phyloP scores from a whole-genome alignment of 2,888 invertebrate genomes.

The Ypsolopha scabrella region DNA sequence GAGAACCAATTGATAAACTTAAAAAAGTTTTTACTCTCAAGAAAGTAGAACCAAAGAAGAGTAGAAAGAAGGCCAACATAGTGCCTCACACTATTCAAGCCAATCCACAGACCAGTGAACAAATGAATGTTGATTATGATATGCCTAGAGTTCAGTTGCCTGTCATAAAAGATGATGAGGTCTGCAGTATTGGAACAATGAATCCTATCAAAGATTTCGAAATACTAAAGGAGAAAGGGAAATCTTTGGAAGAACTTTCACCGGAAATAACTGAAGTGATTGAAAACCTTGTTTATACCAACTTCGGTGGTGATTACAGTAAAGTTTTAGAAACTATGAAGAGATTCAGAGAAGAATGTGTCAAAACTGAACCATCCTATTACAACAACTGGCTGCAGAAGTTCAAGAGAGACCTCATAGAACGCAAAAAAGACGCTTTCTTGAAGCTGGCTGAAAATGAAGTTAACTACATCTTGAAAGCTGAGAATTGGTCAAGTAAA shows the following conservation, averaged over 20 bases:
- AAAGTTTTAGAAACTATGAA: conserved; percentile 45
- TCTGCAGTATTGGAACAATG: conserved; percentile 65
- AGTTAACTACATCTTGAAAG: conserved; percentile 40
- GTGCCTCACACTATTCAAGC: conserved; percentile 1
- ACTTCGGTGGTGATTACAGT: conserved; percentile 42
- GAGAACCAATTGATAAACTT: conserved; percentile 51
- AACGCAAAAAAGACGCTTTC: conserved; percentile 32
- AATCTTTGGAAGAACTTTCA: conserved; percentile 29
- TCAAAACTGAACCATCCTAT: conserved; percentile 32
- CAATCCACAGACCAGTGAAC: neutral
- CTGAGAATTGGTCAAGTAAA: conserved; percentile 42
- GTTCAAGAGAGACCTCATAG: conserved; percentile 35
- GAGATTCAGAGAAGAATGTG: conserved; percentile 44
- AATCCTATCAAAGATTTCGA: conserved; percentile 73
- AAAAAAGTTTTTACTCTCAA: conserved; percentile 60
- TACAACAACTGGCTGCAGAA: conserved; percentile 53
- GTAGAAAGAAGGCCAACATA: conserved; percentile 22
- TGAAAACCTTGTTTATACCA: conserved; percentile 43
- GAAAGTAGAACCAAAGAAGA: conserved; percentile 37
- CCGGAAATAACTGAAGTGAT: conserved; percentile 44
- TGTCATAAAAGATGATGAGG: conserved; percentile 17
- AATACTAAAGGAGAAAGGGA: conserved; percentile 45
- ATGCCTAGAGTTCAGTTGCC: conserved; percentile 37
- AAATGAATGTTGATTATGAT: conserved; percentile 15
- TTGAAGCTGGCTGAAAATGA: conserved; percentile 34